Conservation (phyloP, 2,113 vertebrate genomes). For the Anoura caudifer region DNA sequence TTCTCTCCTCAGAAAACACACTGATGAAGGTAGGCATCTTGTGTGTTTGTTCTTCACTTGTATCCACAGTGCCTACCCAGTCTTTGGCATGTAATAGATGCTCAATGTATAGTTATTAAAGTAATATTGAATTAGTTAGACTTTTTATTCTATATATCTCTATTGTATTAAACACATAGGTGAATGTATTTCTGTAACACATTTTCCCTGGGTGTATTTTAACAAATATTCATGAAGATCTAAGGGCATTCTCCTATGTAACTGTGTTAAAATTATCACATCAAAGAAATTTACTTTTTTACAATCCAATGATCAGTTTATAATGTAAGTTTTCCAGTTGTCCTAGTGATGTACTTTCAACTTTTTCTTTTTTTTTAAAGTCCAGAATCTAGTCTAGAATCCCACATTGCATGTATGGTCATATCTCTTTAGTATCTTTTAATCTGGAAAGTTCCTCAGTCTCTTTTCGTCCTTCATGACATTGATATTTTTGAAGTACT, state of each 20-base stretch:
- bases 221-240: background rate
- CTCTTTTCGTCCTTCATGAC: background rate
- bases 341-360: background rate
- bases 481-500: background rate
- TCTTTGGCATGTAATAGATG: no score
- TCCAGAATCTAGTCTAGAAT: background rate
- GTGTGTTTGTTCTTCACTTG: background rate
- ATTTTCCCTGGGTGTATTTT: background rate
- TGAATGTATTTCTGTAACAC: background rate
- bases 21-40: background rate
- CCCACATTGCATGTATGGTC: background rate
- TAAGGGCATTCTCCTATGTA: background rate
- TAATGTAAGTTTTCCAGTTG: background rate
- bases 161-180: background rate
- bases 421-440: background rate
- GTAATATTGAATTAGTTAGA: background rate
- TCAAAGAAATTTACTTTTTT: background rate
- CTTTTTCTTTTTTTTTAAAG: background rate
- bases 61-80: background rate
- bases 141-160: background rate
- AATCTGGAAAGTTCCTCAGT: background rate
- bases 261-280: background rate
- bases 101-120: background rate
- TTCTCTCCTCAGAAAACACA: background rate
- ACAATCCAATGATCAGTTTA: background rate